phyloP scores from a whole-genome alignment of 2,113 vertebrate genomes.

The Podarcis cretensis region DNA sequence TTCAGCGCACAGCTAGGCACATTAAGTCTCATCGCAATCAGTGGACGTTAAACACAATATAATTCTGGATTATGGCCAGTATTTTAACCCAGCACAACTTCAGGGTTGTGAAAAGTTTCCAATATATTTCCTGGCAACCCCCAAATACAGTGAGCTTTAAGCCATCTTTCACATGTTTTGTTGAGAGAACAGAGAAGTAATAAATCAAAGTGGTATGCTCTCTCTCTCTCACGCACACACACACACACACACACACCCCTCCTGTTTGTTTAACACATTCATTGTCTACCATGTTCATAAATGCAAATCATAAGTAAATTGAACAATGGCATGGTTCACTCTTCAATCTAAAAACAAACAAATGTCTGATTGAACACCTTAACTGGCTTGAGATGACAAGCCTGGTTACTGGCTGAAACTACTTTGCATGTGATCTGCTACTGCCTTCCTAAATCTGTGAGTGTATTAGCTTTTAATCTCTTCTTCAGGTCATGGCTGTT shows the following conservation, averaged over 20 bases:
- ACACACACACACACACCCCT: no score
- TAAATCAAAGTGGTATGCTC: background rate
- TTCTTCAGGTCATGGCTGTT: slow-evolving; percentile 93
- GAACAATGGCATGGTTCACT: background rate
- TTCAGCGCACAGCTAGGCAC: background rate
- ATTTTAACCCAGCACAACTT: background rate
- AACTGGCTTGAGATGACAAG: background rate
- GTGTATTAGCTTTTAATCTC: background rate
- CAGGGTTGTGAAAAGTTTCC: background rate
- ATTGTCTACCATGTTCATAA: no score
- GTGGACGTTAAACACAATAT: background rate
- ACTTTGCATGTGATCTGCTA: background rate
- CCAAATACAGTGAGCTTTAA: background rate
- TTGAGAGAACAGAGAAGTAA: background rate
- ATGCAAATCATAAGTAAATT: background rate
- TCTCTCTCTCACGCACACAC: no score
- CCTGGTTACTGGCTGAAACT: background rate
- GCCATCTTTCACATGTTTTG: background rate
- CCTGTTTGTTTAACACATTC: no score
- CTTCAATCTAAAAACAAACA: no score
- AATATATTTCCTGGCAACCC: background rate
- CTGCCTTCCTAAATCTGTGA: background rate
- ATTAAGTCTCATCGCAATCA: background rate
- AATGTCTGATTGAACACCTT: background rate
- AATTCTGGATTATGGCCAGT: background rate